Evolutionary conservation across 2,888 invertebrate species (phyloP).

Genomic region (Matsumyia berberina): DNA sequence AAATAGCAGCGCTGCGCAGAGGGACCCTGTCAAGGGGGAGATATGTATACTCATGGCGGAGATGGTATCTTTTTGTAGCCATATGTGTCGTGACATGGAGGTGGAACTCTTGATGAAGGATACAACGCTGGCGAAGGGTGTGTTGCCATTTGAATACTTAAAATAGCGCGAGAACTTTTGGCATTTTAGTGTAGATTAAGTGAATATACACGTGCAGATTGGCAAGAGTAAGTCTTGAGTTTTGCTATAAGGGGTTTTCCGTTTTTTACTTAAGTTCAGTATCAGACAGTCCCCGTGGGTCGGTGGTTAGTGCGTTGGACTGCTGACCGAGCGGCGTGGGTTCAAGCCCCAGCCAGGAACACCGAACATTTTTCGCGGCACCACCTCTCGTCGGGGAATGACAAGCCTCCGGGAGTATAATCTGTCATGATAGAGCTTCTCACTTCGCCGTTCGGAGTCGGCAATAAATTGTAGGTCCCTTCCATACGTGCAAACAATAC

Average conservation of each 20-base stretch:
- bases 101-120: constrained; percentile 13
- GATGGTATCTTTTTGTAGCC: constrained; percentile 41
- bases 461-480: too few relatives aligned
- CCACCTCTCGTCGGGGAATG: too few relatives aligned
- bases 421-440: too few relatives aligned
- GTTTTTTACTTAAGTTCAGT: too few relatives aligned
- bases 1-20: constrained; percentile 13
- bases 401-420: too few relatives aligned
- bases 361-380: too few relatives aligned
- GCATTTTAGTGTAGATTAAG: constrained; percentile 19
- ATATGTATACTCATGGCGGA: constrained; percentile 19
- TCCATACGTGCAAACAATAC: too few relatives aligned
- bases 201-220: background rate
- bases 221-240: background rate
- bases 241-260: background rate
- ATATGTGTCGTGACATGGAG: constrained; percentile 35
- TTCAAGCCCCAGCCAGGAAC: too few relatives aligned
- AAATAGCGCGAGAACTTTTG: constrained; percentile 24
- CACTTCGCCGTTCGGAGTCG: too few relatives aligned
- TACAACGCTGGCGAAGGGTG: background rate
- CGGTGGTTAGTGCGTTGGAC: too few relatives aligned
- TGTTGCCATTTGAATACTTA: constrained; percentile 28
- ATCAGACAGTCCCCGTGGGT: too few relatives aligned
- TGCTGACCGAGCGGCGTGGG: too few relatives aligned
- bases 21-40: constrained; percentile 32